Conservation (phyloP, 2,888 invertebrate genomes). For the Sinodicranocentrus sp. region DNA sequence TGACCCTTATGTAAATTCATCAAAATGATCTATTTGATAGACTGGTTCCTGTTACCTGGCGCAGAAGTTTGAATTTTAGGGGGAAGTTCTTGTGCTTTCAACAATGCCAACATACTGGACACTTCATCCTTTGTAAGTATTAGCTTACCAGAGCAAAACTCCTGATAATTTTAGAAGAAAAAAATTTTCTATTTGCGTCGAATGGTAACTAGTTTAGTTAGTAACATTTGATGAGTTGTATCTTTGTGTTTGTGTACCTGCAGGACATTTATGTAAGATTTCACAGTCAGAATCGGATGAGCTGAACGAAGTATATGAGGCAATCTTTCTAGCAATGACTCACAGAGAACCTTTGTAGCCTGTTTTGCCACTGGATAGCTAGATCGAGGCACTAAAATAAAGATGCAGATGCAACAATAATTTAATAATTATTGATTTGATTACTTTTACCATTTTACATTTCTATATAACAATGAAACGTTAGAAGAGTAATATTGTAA, state of each 20-base stretch:
- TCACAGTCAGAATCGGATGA: constrained; percentile 74
- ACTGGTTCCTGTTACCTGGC: constrained; percentile 74
- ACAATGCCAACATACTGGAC: constrained; percentile 71
- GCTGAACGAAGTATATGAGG: constrained; percentile 67
- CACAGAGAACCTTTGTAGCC: constrained; percentile 73
- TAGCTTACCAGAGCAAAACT: constrained; percentile 73
- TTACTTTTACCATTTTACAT: too few species aligned
- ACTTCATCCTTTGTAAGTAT: constrained; percentile 74
- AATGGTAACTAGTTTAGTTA: too few species aligned
- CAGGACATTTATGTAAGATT: constrained; percentile 73
- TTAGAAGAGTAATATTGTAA: background rate
- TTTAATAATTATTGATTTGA: too few species aligned
- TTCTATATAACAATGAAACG: background rate
- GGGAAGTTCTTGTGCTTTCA: constrained; percentile 74
- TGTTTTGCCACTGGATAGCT: constrained; percentile 74
- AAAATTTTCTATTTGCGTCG: background rate
- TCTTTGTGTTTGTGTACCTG: constrained; percentile 63
- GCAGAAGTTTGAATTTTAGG: constrained; percentile 73
- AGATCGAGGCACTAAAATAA: constrained; percentile 72
- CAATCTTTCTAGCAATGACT: constrained; percentile 73
- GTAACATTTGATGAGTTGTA: too few species aligned
- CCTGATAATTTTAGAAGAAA: constrained; percentile 65
- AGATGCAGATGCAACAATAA: background rate
- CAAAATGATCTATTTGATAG: too few species aligned
- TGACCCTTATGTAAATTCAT: too few species aligned